Base-by-base conservation (phyloP, 2,113 vertebrate species). In the Rhodinocichla rosea region DNA sequence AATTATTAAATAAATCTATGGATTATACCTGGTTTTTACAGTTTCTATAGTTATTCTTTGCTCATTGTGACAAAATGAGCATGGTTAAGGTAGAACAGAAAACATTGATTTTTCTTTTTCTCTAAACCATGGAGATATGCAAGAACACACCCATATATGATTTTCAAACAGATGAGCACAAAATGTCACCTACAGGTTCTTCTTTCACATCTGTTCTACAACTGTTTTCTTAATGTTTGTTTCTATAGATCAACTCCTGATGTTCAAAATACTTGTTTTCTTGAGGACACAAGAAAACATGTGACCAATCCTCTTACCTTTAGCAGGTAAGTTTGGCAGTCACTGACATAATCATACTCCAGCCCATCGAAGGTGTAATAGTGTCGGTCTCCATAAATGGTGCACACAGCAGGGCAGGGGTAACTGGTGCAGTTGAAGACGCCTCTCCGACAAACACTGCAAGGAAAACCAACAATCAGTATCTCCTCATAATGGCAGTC, bases 311-410 rank as follows among this genome's bases (percentile, higher is more conserved):
- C 11, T 88, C 97, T 83, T 98, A 99, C 99, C 98, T 99, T 99
- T 70, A 99, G 96, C 90, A 99, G 96, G 89, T 99, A 99, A 76
- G 98, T 98, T 94, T 99, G 99, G 94, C 99, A 99, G 97, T 99
- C 99, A 80, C 99, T 99, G 96, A 98, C 95, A 89, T 99, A 99
- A 94, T 99, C 99, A 85, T 99, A 99, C 87, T 99, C 99, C 53
- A 99, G 77, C 18, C 99, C 99, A 19, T 99, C 99, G 85, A 99
- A 99, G 55, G 99, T 99, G 84, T 99, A 98, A 95, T 99, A 99
- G 92, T 99, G 99, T 30, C 99, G 97, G 95, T 99, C 99, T 20
- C 99, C 99, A 94, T 99, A 99, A 62, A 99, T 65, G 4, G 99
- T 99, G 81, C 99, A 99, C 30, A 99, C 98, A 24, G 99, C 98